phyloP scores from a whole-genome alignment of 2,888 invertebrate species.

The Agapostemon virescens region DNA sequence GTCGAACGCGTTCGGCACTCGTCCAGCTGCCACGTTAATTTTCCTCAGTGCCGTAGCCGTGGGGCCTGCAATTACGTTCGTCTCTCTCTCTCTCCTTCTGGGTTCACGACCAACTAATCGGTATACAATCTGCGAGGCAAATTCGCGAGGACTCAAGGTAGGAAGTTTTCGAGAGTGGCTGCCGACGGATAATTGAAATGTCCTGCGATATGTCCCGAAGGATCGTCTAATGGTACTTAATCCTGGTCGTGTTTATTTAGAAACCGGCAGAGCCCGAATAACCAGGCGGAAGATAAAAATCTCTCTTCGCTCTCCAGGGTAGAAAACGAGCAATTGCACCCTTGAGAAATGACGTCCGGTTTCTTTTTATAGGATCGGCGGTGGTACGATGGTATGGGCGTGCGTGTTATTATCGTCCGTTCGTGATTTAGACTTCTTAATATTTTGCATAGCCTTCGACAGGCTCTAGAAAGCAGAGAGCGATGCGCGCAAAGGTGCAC shows the following conservation, averaged over 20 bases:
- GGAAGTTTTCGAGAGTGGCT: constrained; percentile 43
- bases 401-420: background rate
- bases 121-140: constrained; percentile 64
- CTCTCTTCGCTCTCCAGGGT: background rate
- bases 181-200: constrained; percentile 51
- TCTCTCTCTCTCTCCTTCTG: constrained; percentile 25
- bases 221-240: constrained; percentile 46
- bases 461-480: background rate
- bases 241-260: constrained; percentile 22
- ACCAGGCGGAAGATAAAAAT: background rate
- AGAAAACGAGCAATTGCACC: background rate
- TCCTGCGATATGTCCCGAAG: constrained; percentile 37
- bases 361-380: background rate
- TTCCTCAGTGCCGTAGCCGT: constrained; percentile 48
- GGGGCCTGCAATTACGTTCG: constrained; percentile 60
- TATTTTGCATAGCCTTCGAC: background rate
- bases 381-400: too few species aligned
- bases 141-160: constrained; percentile 58
- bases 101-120: constrained; percentile 60
- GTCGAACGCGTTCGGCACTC: constrained; percentile 74
- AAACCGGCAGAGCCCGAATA: background rate
- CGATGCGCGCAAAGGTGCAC: background rate
- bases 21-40: constrained; percentile 71
- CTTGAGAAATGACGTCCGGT: background rate
- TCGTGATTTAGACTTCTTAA: background rate